phyloP scores from a whole-genome alignment of 2,797 vertebrate genomes.

The Sebastes cheni region DNA sequence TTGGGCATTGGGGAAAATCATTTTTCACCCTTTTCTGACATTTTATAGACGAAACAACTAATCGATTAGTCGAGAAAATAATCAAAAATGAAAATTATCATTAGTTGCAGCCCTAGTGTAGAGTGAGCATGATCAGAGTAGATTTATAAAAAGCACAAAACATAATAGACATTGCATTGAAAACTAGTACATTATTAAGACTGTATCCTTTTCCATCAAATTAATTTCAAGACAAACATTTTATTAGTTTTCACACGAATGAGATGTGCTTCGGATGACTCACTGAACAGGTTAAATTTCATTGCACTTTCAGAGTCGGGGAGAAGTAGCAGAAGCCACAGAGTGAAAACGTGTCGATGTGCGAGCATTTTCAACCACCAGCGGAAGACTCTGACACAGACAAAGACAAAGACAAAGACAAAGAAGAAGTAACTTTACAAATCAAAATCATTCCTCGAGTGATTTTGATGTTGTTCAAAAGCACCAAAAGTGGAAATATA shows the following conservation, averaged over 20 bases:
- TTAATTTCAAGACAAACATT: background rate
- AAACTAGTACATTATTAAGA: background rate
- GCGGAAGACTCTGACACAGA: background rate
- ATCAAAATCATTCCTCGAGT: background rate
- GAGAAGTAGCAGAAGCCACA: slow-evolving; percentile 66
- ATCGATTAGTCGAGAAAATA: too few species aligned
- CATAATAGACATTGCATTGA: background rate
- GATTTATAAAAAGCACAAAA: background rate
- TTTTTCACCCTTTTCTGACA: too few species aligned
- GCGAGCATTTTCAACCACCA: slow-evolving; percentile 36
- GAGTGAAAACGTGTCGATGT: background rate
- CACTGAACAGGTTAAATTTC: slow-evolving; percentile 42
- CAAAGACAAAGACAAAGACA: background rate
- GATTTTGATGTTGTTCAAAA: background rate
- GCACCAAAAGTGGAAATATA: background rate
- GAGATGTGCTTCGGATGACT: slow-evolving; percentile 28
- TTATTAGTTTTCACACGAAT: background rate
- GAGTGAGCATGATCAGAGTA: background rate
- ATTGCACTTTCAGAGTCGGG: background rate
- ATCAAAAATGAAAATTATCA: too few species aligned
- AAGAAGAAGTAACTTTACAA: background rate
- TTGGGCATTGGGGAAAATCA: too few species aligned
- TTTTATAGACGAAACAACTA: too few species aligned
- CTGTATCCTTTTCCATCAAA: background rate
- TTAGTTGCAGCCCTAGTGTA: background rate